A percentile compares a stretch with the other conserved stretches of the same genome.
Conservation (phyloP, 2,888 invertebrate genomes). For the Adelognathus sp. region DNA sequence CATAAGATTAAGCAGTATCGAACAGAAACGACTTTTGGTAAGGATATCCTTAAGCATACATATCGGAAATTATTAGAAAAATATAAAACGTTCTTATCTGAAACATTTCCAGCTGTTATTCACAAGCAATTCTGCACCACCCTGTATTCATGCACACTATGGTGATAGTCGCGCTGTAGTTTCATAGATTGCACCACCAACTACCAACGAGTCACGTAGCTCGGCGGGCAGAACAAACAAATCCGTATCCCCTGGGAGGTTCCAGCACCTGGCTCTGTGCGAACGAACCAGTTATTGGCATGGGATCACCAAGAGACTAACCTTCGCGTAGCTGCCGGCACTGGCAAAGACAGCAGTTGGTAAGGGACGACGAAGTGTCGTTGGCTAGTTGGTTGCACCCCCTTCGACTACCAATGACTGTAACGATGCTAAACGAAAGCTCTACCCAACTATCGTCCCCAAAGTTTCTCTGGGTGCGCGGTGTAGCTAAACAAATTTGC, state of each 20-base stretch:
- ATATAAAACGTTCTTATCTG: too few relatives aligned
- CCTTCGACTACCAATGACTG: not conserved
- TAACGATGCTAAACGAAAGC: not conserved
- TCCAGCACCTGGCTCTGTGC: not conserved
- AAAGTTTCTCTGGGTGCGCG: slow-evolving; percentile 19
- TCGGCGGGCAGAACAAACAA: slow-evolving; percentile 25
- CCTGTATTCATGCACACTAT: not conserved
- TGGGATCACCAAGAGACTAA: not conserved
- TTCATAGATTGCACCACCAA: not conserved
- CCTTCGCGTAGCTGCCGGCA: not conserved
- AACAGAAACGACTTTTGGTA: too few relatives aligned
- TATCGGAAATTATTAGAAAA: too few relatives aligned
- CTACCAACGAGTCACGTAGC: slow-evolving; percentile 19
- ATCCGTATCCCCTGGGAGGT: slow-evolving; percentile 2
- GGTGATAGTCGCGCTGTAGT: not conserved
- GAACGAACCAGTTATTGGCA: not conserved
- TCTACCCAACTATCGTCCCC: slow-evolving; percentile 7
- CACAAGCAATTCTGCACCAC: not conserved
- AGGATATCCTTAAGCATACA: too few relatives aligned
- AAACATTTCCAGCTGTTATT: too few relatives aligned
- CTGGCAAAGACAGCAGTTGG: not conserved
- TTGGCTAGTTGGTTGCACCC: not conserved
- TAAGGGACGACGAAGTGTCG: not conserved
- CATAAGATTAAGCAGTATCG: too few relatives aligned
- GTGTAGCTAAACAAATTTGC: slow-evolving; percentile 32